phyloP scores from a whole-genome alignment of 2,113 vertebrate genomes.

The Prietella phreatophila region DNA sequence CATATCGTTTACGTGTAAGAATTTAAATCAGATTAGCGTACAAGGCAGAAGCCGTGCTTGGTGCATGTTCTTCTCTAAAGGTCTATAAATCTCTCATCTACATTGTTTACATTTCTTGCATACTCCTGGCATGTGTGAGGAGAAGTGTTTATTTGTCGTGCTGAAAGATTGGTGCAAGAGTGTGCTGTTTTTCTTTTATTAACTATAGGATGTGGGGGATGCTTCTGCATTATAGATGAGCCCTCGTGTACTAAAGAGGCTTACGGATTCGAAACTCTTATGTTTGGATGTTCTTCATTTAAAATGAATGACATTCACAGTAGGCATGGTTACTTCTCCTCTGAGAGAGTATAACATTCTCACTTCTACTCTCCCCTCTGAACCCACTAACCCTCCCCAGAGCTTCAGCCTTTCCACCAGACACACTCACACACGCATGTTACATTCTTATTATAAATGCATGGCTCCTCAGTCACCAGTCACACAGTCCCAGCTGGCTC shows the following conservation, averaged over 20 bases:
- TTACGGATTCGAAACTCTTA: slow-evolving; percentile 67
- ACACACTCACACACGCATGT: slow-evolving; percentile 38
- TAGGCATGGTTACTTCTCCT: slow-evolving; percentile 6
- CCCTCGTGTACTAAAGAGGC: slow-evolving; percentile 52
- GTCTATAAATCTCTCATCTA: slow-evolving; percentile 38
- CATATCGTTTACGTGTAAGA: slow-evolving; percentile 6
- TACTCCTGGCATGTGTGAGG: slow-evolving; percentile 14
- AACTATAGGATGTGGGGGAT: background rate
- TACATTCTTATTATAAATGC: slow-evolving; percentile 34
- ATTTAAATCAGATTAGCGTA: slow-evolving; percentile 16
- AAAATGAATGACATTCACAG: slow-evolving; percentile 64
- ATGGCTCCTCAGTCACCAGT: slow-evolving; percentile 29
- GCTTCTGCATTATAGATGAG: slow-evolving; percentile 63
- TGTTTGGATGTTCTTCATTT: slow-evolving; percentile 71
- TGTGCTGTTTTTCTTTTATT: background rate
- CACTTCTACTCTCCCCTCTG: slow-evolving; percentile 21
- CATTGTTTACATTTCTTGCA: slow-evolving; percentile 37
- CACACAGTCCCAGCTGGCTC: slow-evolving; percentile 56
- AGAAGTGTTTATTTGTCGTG: slow-evolving; percentile 38
- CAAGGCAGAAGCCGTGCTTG: slow-evolving; percentile 21
- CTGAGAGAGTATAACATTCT: slow-evolving; percentile 17
- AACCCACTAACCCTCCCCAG: slow-evolving; percentile 16
- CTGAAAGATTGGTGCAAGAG: slow-evolving; percentile 17
- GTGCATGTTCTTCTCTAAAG: slow-evolving; percentile 17
- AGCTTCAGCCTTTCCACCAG: slow-evolving; percentile 27